These are phyloP conservation scores for Caenorhabditis virilis DNA, from an alignment of 2,888 invertebrate genomes.

Conservation along the genomic window DNA sequence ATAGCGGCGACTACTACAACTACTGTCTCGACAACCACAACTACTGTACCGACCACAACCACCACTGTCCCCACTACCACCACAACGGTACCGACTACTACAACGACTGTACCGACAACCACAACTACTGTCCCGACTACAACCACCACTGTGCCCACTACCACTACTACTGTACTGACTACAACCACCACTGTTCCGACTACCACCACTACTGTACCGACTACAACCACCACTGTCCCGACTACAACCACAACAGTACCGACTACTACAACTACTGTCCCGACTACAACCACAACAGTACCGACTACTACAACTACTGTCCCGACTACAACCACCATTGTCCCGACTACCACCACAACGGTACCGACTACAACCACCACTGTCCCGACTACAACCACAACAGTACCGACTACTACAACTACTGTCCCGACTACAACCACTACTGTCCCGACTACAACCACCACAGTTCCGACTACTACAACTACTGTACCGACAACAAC, in stretches of 20 bases:
- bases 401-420: background rate
- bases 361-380: background rate
- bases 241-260: conserved; percentile 8
- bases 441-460: background rate
- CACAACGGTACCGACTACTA: conserved; percentile 7
- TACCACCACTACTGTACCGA: conserved; percentile 6
- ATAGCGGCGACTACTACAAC: no score
- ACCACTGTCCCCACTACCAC: conserved; percentile 10
- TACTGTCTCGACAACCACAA: no score
- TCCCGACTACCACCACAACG: background rate
- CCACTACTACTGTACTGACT: conserved; percentile 14
- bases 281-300: background rate
- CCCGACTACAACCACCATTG: background rate
- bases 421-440: background rate
- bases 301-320: background rate
- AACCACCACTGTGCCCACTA: conserved; percentile 3
- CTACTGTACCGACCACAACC: no score
- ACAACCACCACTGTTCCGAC: conserved; percentile 7
- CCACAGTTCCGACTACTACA: background rate
- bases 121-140: conserved; percentile 4
- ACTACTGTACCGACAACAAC: background rate
- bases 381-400: no score
- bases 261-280: background rate
- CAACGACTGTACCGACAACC: conserved; percentile 2
- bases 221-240: conserved; percentile 3